These are phyloP conservation scores for Aphodius granarius DNA, from an alignment of 2,888 invertebrate species.

Conservation along the genomic window DNA sequence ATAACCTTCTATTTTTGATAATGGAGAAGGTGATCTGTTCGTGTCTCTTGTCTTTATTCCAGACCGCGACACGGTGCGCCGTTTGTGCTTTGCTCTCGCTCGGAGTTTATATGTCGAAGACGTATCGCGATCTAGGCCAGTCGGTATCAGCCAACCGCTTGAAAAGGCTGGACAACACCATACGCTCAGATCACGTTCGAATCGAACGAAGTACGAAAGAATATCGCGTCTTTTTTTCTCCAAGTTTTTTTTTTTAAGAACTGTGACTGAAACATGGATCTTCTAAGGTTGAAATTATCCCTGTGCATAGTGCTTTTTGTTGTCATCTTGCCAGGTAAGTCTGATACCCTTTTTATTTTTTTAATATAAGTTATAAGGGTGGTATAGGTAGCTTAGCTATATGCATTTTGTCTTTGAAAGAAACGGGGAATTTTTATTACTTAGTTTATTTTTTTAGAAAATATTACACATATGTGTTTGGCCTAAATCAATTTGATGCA, in stretches of 20 bases:
- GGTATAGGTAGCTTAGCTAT: too few relatives aligned
- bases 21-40: background rate
- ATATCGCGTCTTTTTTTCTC: background rate
- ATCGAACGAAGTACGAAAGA: background rate
- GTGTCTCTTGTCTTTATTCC: background rate
- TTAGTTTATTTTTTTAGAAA: too few relatives aligned
- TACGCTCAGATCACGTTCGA: constrained; percentile 15
- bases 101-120: background rate
- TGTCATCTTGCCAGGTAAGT: constrained; percentile 41
- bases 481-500: too few relatives aligned
- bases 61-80: background rate
- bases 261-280: constrained; percentile 18
- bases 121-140: constrained; percentile 45
- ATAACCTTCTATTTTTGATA: background rate
- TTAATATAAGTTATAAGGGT: background rate
- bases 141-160: constrained; percentile 43
- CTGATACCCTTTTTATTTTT: background rate
- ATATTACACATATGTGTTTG: too few relatives aligned
- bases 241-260: background rate
- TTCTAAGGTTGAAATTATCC: constrained; percentile 34
- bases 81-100: background rate
- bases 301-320: constrained; percentile 40
- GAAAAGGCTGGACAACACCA: constrained; percentile 32
- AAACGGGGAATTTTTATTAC: too few relatives aligned
- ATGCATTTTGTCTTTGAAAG: too few relatives aligned